Conservation (phyloP, 2,113 vertebrate species). For the Cinclus mexicanus region DNA sequence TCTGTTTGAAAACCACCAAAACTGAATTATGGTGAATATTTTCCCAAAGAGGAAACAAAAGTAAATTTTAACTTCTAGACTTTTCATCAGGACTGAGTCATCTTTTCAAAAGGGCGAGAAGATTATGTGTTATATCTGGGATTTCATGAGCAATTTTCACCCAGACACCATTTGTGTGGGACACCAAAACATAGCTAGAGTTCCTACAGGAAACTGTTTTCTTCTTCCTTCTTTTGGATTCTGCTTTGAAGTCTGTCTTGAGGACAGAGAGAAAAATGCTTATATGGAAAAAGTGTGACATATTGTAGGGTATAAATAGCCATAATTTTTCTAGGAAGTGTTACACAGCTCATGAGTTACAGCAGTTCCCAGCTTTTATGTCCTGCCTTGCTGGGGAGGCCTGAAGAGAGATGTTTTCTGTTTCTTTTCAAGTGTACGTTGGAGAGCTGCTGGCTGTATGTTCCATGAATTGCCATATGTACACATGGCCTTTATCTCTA, state of each 20-base stretch:
- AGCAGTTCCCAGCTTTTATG: not conserved
- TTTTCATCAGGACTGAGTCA: not conserved
- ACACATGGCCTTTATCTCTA: not conserved
- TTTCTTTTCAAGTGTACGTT: not conserved
- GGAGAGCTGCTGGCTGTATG: not conserved
- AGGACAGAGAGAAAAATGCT: not conserved
- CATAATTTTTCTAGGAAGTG: not conserved
- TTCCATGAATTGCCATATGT: not conserved
- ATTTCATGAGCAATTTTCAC: not conserved
- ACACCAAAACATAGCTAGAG: not conserved
- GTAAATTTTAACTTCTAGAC: not conserved
- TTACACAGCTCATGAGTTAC: not conserved
- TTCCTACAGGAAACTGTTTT: not conserved
- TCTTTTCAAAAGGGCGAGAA: not conserved
- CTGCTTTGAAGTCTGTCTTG: not conserved
- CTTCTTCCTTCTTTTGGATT: not conserved
- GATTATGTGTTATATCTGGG: not conserved
- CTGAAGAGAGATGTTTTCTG: not conserved
- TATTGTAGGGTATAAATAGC: not conserved
- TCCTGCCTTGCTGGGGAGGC: not conserved
- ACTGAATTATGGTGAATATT: not conserved
- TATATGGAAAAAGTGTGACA: not conserved
- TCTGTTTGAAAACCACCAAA: not conserved
- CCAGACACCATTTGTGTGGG: not conserved
- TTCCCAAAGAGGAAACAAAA: not conserved